phyloP scores from a whole-genome alignment of 2,888 invertebrate species.

The Anticlea derivata region DNA sequence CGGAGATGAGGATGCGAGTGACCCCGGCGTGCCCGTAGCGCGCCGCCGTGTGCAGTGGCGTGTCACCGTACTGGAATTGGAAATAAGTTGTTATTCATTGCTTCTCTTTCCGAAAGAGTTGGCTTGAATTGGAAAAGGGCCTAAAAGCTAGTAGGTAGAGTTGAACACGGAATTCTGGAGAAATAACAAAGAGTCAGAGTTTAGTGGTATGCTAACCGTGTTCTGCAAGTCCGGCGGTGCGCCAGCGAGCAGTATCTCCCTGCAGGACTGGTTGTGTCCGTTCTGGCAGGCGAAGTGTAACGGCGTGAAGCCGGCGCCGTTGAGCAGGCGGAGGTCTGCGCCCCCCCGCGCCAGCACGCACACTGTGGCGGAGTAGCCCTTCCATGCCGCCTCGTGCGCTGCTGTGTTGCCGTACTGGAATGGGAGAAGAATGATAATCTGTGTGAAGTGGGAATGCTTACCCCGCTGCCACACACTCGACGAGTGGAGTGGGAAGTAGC shows the following conservation, averaged over 20 bases:
- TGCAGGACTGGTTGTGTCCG: constrained; percentile 97
- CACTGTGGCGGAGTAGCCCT: constrained; percentile 92
- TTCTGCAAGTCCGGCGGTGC: constrained; percentile 95
- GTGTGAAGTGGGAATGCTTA: no score
- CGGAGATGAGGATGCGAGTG: constrained; percentile 96
- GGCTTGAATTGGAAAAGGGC: constrained; percentile 11
- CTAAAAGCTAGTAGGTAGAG: no score
- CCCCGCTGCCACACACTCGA: no score
- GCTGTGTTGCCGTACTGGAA: constrained; percentile 95
- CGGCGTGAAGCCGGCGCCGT: constrained; percentile 95
- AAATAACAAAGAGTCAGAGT: no score
- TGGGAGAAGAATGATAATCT: no score
- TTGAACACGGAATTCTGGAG: no score
- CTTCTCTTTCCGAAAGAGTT: not conserved
- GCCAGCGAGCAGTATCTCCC: constrained; percentile 93
- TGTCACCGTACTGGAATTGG: constrained; percentile 93
- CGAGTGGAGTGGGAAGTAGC: no score
- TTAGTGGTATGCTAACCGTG: constrained; percentile 85
- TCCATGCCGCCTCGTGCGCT: constrained; percentile 97
- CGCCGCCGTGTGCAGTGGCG: constrained; percentile 96
- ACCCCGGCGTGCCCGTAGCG: constrained; percentile 98
- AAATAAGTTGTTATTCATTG: not conserved
- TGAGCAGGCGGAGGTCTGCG: constrained; percentile 86
- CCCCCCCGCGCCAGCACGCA: constrained; percentile 87
- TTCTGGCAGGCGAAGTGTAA: constrained; percentile 97